These are phyloP conservation scores for Redunca redunca DNA, from an alignment of 2,113 vertebrate species.

Conservation along the genomic window DNA sequence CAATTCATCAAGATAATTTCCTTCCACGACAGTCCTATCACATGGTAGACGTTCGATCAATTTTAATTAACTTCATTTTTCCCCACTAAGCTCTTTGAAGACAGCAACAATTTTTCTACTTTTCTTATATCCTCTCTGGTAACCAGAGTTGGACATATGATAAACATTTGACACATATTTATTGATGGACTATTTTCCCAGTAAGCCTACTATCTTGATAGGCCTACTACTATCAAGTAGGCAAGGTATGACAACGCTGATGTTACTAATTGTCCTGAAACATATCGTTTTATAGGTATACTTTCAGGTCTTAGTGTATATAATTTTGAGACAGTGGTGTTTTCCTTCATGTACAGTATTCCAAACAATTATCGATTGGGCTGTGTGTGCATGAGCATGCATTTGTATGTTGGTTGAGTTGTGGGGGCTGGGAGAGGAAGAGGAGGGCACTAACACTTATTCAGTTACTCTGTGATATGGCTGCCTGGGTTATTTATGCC, in stretches of 20 bases:
- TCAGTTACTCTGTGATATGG: background rate
- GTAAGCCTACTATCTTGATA: background rate
- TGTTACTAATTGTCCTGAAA: background rate
- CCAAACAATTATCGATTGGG: background rate
- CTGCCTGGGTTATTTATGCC: background rate
- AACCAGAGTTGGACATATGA: background rate
- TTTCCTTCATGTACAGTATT: background rate
- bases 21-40: background rate
- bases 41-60: background rate
- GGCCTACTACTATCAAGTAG: background rate
- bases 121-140: background rate
- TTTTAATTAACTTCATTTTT: slow-evolving; percentile 1
- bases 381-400: background rate
- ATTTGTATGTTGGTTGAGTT: background rate
- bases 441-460: background rate
- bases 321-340: background rate
- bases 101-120: background rate
- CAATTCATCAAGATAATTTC: slow-evolving; percentile 34
- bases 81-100: background rate
- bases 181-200: background rate
- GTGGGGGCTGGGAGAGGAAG: background rate
- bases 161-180: background rate
- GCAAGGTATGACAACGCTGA: background rate
- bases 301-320: background rate
- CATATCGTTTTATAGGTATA: background rate